Percentiles rank a stretch among this genome's conserved stretches.
These are phyloP conservation scores for Tricholaema leucomelas DNA, from an alignment of 2,113 vertebrate genomes.

Conservation along the genomic window DNA sequence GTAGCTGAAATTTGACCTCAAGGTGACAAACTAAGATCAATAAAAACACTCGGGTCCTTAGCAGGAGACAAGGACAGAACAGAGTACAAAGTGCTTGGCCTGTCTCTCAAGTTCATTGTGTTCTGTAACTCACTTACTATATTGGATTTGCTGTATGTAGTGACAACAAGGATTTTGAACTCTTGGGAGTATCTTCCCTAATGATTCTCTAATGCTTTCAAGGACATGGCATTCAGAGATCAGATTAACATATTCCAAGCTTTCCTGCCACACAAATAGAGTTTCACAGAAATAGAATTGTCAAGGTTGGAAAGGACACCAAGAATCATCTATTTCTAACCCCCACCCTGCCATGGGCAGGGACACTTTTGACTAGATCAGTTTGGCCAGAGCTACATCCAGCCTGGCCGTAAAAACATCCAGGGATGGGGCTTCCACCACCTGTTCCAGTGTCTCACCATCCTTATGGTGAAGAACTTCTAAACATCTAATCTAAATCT, in stretches of 20 bases:
- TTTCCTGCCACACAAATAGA: background rate
- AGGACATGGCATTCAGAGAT: background rate
- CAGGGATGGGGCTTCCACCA: no score
- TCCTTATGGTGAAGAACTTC: no score
- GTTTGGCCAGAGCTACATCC: no score
- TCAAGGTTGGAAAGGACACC: no score
- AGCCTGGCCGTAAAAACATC: no score
- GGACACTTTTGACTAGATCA: no score
- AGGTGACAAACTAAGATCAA: background rate
- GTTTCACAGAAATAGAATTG: no score
- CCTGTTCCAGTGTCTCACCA: no score
- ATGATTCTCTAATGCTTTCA: slow-evolving; percentile 19
- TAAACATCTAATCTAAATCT: no score
- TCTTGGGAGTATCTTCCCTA: background rate
- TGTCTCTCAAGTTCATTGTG: background rate
- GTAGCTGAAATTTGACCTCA: background rate
- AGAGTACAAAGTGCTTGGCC: background rate
- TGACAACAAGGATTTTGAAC: background rate
- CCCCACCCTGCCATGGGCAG: no score
- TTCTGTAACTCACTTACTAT: background rate
- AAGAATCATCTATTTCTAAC: no score
- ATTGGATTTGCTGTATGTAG: background rate
- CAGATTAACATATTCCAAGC: background rate
- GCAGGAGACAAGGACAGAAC: slow-evolving; percentile 1
- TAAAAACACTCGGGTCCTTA: background rate